A percentile compares a stretch with the other conserved stretches of the same genome.
Evolutionary conservation across 2,113 vertebrate genomes (phyloP).

Genomic region (Amia ocellicauda): DNA sequence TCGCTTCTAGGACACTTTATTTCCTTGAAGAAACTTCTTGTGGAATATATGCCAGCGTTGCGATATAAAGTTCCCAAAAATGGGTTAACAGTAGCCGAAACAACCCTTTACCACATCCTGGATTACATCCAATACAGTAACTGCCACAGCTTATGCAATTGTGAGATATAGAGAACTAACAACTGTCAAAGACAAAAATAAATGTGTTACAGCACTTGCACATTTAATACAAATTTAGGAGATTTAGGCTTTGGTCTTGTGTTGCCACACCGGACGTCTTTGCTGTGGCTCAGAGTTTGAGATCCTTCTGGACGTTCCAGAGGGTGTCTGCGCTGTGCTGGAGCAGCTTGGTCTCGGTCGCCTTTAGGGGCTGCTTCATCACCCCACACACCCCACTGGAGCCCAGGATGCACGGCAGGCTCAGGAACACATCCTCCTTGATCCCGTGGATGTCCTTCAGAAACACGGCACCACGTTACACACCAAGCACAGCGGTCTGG

Average conservation of each 20-base stretch:
- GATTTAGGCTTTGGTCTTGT: neutral
- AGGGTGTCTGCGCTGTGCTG: conserved; percentile 17
- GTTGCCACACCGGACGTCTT: neutral
- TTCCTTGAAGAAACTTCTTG: no score
- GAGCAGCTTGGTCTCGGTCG: conserved; percentile 15
- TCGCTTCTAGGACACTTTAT: no score
- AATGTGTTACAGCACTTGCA: no score
- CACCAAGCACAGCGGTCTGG: neutral
- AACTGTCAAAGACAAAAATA: no score
- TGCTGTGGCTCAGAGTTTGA: conserved; percentile 15
- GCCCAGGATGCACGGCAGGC: conserved; percentile 27
- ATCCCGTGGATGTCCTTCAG: conserved; percentile 26
- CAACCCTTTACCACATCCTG: no score
- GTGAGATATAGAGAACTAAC: no score
- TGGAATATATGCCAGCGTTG: no score
- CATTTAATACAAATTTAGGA: no score
- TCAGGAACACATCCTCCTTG: conserved; percentile 28
- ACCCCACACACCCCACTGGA: conserved; percentile 28
- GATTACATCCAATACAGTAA: no score
- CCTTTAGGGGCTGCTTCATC: conserved; percentile 25
- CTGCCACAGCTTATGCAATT: no score
- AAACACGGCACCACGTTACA: neutral
- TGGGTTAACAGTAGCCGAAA: no score
- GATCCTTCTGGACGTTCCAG: conserved; percentile 27
- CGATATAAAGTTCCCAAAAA: no score